Evolutionary conservation across 2,113 vertebrate species (phyloP).

Genomic region (Maccullochella peelii): DNA sequence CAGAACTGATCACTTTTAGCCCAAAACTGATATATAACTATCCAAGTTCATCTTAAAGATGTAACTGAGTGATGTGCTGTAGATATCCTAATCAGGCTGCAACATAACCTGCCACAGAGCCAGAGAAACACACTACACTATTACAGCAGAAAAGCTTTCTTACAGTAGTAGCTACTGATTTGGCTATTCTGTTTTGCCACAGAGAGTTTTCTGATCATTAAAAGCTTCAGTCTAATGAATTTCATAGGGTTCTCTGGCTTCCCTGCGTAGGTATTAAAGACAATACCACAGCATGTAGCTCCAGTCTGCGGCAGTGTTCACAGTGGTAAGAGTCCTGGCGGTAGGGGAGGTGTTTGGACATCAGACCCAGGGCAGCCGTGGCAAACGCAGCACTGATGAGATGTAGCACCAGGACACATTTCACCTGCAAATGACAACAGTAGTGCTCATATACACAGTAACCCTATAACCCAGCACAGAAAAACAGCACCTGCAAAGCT

Average conservation of each 20-base stretch:
- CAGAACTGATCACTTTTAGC: background rate
- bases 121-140: background rate
- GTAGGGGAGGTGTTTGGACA: conserved; percentile 87
- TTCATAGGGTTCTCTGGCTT: background rate
- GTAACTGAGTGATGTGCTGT: background rate
- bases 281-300: conserved; percentile 83
- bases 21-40: too few relatives aligned
- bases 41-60: background rate
- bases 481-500: too few relatives aligned
- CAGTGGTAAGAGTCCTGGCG: conserved; percentile 87
- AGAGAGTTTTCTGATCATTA: background rate
- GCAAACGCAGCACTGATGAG: conserved; percentile 85
- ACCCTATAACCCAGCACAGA: too few relatives aligned
- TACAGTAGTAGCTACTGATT: background rate
- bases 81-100: background rate
- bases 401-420: conserved; percentile 82
- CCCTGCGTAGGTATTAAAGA: background rate
- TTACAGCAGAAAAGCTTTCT: background rate
- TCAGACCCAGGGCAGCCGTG: conserved; percentile 83
- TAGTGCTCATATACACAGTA: too few relatives aligned
- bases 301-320: conserved; percentile 84
- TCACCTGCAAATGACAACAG: conserved; percentile 75
- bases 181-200: background rate
- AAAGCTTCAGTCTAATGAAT: accelerated
- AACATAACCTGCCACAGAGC: conserved; percentile 3